Percentiles rank a stretch among this genome's conserved stretches.
These are phyloP conservation scores for Ceratosolen solmsi DNA, from an alignment of 1,140 invertebrate genomes.

Conservation along the genomic window DNA sequence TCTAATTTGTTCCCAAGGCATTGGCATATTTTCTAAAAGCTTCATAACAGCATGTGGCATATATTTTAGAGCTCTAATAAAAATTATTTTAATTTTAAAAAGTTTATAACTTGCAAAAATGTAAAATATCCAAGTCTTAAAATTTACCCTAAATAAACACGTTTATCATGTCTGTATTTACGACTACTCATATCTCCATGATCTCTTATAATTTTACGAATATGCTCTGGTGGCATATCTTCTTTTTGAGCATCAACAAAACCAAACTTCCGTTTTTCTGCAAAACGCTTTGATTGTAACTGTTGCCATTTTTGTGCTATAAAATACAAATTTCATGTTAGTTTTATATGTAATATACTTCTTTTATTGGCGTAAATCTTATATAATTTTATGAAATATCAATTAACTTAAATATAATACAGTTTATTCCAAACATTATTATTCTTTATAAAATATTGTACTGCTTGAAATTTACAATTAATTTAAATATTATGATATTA, in stretches of 20 bases:
- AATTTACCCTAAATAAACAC: constrained; percentile 94
- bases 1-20: constrained; percentile 99
- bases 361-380: no score
- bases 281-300: constrained; percentile 96
- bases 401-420: no score
- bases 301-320: constrained; percentile 98
- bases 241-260: constrained; percentile 99
- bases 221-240: constrained; percentile 99
- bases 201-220: constrained; percentile 98
- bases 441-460: no score
- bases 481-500: no score
- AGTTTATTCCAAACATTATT: no score
- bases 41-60: constrained; percentile 99
- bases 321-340: constrained; percentile 48
- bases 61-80: constrained; percentile 92
- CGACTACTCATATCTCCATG: constrained; percentile 99
- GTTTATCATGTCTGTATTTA: constrained; percentile 98
- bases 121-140: neutral
- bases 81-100: constrained; percentile 12
- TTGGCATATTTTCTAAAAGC: constrained; percentile 99
- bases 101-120: constrained; percentile 21
- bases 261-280: constrained; percentile 98
- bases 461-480: no score
- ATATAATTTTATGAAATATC: no score
- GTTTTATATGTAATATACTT: no score